Evolutionary conservation across 1,140 invertebrate species (phyloP), one percentile per base, ranked within the genome.

Genomic region (Rhopalosiphum maidis): DNA sequence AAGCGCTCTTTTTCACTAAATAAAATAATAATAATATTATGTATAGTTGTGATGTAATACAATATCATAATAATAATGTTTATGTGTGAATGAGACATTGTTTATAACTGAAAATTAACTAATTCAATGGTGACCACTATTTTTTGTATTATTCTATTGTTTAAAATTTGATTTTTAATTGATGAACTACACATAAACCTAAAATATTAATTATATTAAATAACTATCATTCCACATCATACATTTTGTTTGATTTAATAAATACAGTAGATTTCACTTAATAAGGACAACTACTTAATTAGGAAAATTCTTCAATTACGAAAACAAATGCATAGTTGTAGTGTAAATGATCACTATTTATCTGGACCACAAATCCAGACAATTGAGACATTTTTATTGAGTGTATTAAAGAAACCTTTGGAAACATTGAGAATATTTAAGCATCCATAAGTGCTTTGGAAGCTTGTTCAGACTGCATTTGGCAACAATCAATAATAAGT

Each of bases 1-100:
- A 97, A 95, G 94, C 97, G 95, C 95, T 98, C 97, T 25, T 97
- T 96, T 95, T 98, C 97, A n/a, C 97, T 97, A 94, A 55, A 95
- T 94, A 94, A 85, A 41, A 68, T n/a, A 77, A 77, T 41, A 41
- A n/a, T 77, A 35, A n/a, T 77, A 21, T n/a, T 18, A 77, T 18
- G 30, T 5, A 68, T n/a, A 15, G 30, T 30, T 30, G 60, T 68
- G 11, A 68, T 68, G 11, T 68, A 22, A n/a, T 68, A 68, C 30
- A 68, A n/a, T 77, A 35, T 18, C 18, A 35, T 77, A n/a, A 35
- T 18, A 77, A 35, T 77, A n/a, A 35, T 77, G 15, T 77, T 77
- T 77, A 77, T n/a, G 60, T 1, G 4, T 77, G n/a, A 6, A n/a
- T 35, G 4, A 4, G 15, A 77, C 21, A 5, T 68, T 68, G 4